Conservation (phyloP, 2,113 vertebrate species). For the Lasiurus cinereus region DNA sequence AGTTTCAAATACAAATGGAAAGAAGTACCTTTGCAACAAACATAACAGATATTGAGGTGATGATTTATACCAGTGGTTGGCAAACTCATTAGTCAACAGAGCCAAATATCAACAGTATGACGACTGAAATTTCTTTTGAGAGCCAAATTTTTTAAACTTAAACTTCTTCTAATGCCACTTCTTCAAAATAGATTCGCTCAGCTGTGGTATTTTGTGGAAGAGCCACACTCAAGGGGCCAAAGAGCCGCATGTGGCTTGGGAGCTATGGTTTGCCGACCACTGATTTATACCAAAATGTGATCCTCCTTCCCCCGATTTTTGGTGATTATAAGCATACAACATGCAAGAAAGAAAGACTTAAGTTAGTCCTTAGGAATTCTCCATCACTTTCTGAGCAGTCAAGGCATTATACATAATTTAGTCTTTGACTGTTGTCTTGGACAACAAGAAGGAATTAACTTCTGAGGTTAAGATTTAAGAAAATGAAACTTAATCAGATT, state of each 20-base stretch:
- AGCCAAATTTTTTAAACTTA: too few relatives aligned
- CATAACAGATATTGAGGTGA: not conserved
- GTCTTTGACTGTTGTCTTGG: constrained; percentile 41
- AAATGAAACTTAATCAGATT: constrained; percentile 66
- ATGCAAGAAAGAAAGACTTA: not conserved
- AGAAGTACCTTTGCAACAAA: not conserved
- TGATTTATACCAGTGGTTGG: not conserved
- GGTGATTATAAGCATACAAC: not conserved
- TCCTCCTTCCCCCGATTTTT: constrained; percentile 28
- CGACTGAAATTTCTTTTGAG: too few relatives aligned
- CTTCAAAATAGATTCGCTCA: too few relatives aligned
- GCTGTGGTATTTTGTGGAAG: too few relatives aligned
- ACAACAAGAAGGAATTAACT: constrained; percentile 72
- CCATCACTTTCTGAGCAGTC: constrained; percentile 18
- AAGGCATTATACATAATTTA: constrained; percentile 17
- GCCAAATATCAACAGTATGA: too few relatives aligned
- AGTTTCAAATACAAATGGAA: constrained; percentile 49
- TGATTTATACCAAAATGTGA: not conserved
- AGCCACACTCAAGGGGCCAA: too few relatives aligned
- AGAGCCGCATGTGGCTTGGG: too few relatives aligned
- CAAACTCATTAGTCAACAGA: too few relatives aligned
- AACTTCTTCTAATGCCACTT: too few relatives aligned
- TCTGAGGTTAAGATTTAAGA: constrained; percentile 54
- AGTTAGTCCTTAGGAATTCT: not conserved
- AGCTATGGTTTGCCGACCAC: too few relatives aligned